phyloP scores from a whole-genome alignment of 92 coral and sea anemone genomes.

The Epizoanthus stellaris region DNA sequence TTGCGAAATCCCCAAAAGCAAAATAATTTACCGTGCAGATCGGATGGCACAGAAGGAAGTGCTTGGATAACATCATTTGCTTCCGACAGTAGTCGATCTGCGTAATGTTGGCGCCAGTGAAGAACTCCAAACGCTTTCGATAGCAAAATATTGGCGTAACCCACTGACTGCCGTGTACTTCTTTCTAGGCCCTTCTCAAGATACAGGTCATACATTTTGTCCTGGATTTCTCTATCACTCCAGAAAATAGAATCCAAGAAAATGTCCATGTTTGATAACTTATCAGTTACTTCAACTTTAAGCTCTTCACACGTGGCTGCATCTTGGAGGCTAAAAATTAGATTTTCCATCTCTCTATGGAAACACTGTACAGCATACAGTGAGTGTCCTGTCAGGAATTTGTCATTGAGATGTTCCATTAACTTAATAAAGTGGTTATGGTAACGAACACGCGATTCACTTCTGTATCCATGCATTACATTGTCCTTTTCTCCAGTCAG shows the following conservation, averaged over 20 bases:
- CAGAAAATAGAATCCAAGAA: constrained; percentile 18
- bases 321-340: not conserved
- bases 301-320: not conserved
- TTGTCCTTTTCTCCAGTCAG: not conserved
- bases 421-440: not conserved
- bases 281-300: not conserved
- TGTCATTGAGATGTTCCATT: not conserved
- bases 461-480: not conserved
- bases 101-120: not conserved
- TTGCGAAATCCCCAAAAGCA: constrained; percentile 13
- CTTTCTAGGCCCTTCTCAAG: constrained; percentile 4
- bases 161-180: not conserved
- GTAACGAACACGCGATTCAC: not conserved
- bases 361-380: not conserved
- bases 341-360: not conserved
- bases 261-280: constrained; percentile 14
- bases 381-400: constrained; percentile 22
- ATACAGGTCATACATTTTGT: not conserved
- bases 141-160: not conserved
- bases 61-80: not conserved
- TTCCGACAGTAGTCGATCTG: not conserved
- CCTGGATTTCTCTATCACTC: not conserved
- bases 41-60: not conserved
- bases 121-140: constrained; percentile 5
- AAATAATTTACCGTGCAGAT: not conserved